Base-by-base conservation (phyloP, 30 jellyfish, hydroid and myxozoan species). In the Hydractinia symbiolongicarpus region DNA sequence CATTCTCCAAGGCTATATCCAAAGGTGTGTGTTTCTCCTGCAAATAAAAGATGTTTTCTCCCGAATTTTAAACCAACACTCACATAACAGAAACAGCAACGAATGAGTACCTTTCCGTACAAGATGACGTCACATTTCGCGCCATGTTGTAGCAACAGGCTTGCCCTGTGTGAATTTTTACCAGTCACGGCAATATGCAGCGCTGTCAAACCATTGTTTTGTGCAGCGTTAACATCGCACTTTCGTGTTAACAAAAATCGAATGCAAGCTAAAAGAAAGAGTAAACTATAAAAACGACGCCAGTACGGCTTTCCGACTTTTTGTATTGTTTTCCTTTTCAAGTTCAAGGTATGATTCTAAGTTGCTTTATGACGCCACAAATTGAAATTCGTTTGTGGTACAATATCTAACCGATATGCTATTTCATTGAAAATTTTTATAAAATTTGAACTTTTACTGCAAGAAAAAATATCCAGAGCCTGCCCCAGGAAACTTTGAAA, bases 1-100 rank as follows among this genome's bases (percentile, higher is more conserved):
- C 77, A 30, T 52, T 53, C 44, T 77, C 85, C 54, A 77, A 56
- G 16, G 85, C 85, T 17, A 77, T 16, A 77, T 77, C 85, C 77
- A 77, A 77, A 52, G 85, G 85, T 61, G 85, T 77, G 21, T 74
- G 50, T 74, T 74, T 58, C 51, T 74, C 62, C 83, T 74, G 17
- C 19, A 13, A n/a, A 64, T n/a, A 64, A 64, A 64, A 6, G 9
- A 64, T 58, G 19, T 58, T 11, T 11, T 11, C 15, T 11, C 16
- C 1, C 1, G 69, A 58, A 58, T 58, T 13, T 58, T 11, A 58
- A 58, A 58, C 16, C 69, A 11, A 58, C 15, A 58, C 19, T 11
- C 15, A 58, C 19, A 58, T 3, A 3, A 58, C 16, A 17, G 17
- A 11, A 58, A 58, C 69, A 11, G 69, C 69, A 58, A 11, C 19